Evolutionary conservation across 2,113 vertebrate species (phyloP).

Genomic region (Macroglossus sobrinus): DNA sequence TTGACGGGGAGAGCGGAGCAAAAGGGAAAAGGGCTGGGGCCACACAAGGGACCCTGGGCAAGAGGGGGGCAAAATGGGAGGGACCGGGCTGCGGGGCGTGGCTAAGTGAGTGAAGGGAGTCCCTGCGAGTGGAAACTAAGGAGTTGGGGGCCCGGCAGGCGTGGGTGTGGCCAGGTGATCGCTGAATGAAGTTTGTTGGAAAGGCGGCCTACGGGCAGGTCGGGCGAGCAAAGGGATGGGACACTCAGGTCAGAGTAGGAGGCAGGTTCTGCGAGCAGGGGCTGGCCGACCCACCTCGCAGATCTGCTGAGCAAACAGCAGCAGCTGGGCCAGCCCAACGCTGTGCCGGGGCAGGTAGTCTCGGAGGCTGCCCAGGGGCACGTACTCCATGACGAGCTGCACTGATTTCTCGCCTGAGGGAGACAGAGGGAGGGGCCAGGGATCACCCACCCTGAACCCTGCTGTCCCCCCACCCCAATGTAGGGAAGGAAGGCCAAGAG

Average conservation of each 20-base stretch:
- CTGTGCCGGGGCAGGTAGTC: slow-evolving; percentile 89
- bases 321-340: slow-evolving; percentile 83
- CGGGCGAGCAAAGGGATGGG: not conserved
- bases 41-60: not conserved
- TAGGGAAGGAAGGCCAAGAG: not conserved
- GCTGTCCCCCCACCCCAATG: not conserved
- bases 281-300: slow-evolving; percentile 84
- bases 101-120: not conserved
- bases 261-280: not conserved
- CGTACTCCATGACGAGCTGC: slow-evolving; percentile 96
- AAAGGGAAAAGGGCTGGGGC: not conserved
- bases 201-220: not conserved
- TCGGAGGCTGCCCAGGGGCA: slow-evolving; percentile 92
- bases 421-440: accelerated
- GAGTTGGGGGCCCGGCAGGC: accelerated
- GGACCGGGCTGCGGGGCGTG: not conserved
- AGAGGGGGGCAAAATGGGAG: too few relatives aligned
- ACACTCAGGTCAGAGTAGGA: not conserved
- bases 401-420: slow-evolving; percentile 89
- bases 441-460: not conserved
- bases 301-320: slow-evolving; percentile 94
- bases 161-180: not conserved
- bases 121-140: not conserved
- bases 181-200: not conserved
- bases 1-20: not conserved